A percentile compares a stretch with the other conserved stretches of the same genome.
These are phyloP conservation scores for Drosophila rellima DNA, from an alignment of 2,888 invertebrate genomes.

Conservation along the genomic window DNA sequence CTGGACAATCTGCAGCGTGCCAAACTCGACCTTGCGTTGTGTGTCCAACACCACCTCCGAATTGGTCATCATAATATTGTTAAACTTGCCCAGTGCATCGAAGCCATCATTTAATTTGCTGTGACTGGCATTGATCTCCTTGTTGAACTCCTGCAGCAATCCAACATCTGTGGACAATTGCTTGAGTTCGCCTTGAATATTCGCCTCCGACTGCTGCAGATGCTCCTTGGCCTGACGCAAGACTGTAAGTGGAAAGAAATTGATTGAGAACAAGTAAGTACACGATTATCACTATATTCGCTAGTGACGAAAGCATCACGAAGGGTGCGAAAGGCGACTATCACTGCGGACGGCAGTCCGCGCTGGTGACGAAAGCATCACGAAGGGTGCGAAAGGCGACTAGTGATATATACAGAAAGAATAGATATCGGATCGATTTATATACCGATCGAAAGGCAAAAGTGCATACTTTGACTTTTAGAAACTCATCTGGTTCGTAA, in stretches of 20 bases:
- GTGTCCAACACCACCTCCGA: constrained; percentile 94
- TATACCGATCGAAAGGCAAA: too few relatives aligned
- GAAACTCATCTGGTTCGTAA: too few relatives aligned
- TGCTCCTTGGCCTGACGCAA: constrained; percentile 86
- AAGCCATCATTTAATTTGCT: constrained; percentile 87
- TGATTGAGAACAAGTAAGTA: neutral
- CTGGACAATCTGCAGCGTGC: constrained; percentile 92
- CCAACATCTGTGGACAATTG: constrained; percentile 88
- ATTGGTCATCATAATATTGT: constrained; percentile 92
- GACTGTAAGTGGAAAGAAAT: constrained; percentile 76
- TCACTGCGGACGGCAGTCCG: too few relatives aligned
- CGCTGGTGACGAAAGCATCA: too few relatives aligned
- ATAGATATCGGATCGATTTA: too few relatives aligned
- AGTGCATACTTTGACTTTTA: too few relatives aligned
- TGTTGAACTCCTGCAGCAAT: constrained; percentile 87
- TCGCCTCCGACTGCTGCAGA: constrained; percentile 87
- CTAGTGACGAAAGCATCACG: too few relatives aligned
- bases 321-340: too few relatives aligned
- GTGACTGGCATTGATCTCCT: constrained; percentile 87
- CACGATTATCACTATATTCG: neutral
- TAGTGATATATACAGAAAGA: too few relatives aligned
- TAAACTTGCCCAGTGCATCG: constrained; percentile 89
- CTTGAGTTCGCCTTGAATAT: constrained; percentile 86
- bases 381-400: too few relatives aligned
- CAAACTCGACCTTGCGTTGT: constrained; percentile 93